These are phyloP conservation scores for Ploceus nigricollis DNA, from an alignment of 2,113 vertebrate species.

Conservation along the genomic window DNA sequence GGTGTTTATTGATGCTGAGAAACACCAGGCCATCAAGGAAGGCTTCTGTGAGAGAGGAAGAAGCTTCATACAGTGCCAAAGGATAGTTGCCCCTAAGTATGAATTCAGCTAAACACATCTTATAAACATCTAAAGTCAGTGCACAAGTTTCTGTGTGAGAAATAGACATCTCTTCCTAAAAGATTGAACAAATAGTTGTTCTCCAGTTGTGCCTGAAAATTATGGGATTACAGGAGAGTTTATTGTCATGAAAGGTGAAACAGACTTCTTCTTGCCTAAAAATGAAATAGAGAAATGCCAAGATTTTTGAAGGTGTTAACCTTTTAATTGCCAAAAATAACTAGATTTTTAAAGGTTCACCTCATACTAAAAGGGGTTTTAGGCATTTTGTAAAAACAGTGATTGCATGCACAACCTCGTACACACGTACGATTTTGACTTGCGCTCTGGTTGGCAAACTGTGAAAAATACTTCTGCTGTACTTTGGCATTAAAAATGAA, in stretches of 20 bases:
- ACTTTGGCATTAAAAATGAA: background rate
- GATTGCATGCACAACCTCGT: background rate
- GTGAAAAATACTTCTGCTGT: background rate
- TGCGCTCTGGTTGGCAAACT: background rate
- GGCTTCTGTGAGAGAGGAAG: background rate
- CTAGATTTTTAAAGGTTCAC: background rate
- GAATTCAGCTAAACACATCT: background rate
- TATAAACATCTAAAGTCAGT: background rate
- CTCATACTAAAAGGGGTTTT: background rate
- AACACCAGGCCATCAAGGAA: background rate
- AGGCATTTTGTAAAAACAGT: background rate
- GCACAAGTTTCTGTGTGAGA: background rate
- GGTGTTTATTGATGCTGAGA: background rate
- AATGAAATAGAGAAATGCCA: background rate
- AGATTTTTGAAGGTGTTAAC: background rate
- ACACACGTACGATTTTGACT: rapidly evolving
- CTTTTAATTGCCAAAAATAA: background rate
- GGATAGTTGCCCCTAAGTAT: background rate
- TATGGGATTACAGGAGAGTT: background rate
- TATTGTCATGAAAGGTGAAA: background rate
- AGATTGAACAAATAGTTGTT: background rate
- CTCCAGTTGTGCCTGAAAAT: background rate
- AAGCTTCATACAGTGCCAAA: background rate
- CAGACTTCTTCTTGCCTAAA: background rate
- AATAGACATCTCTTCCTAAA: background rate